phyloP scores from a whole-genome alignment of 2,888 invertebrate genomes.

The Eupithecia insigniata region DNA sequence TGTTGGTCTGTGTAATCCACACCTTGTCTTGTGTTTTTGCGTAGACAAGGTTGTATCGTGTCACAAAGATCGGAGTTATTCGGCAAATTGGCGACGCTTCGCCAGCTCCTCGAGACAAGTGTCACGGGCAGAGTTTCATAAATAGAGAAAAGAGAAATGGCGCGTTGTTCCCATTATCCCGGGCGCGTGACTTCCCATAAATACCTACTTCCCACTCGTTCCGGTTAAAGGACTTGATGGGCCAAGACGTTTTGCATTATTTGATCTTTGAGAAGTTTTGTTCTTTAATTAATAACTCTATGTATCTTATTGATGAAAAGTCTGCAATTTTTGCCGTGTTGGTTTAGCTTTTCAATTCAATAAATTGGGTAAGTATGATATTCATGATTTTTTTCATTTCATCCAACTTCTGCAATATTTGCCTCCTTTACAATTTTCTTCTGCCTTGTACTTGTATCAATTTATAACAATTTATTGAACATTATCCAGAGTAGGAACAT shows the following conservation, averaged over 20 bases:
- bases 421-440: not conserved
- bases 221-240: slow-evolving; percentile 11
- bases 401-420: not conserved
- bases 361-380: not conserved
- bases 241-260: not conserved
- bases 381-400: not conserved
- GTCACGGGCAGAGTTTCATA: slow-evolving; percentile 40
- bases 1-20: not conserved
- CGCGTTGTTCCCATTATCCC: slow-evolving; percentile 31
- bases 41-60: slow-evolving; percentile 15
- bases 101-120: slow-evolving; percentile 28
- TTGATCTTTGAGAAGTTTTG: not conserved
- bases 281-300: not conserved
- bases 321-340: not conserved
- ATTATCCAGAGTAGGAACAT: not conserved
- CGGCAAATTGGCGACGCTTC: slow-evolving; percentile 34
- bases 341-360: not conserved
- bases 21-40: not conserved
- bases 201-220: slow-evolving; percentile 21
- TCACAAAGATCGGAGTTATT: slow-evolving; percentile 28
- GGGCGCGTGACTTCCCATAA: slow-evolving; percentile 39
- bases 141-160: slow-evolving; percentile 39
- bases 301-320: not conserved
- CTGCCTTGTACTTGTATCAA: not conserved
- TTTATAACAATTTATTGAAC: not conserved